These are phyloP conservation scores for Diceros bicornis DNA, from an alignment of 2,797 vertebrate species.

Conservation along the genomic window DNA sequence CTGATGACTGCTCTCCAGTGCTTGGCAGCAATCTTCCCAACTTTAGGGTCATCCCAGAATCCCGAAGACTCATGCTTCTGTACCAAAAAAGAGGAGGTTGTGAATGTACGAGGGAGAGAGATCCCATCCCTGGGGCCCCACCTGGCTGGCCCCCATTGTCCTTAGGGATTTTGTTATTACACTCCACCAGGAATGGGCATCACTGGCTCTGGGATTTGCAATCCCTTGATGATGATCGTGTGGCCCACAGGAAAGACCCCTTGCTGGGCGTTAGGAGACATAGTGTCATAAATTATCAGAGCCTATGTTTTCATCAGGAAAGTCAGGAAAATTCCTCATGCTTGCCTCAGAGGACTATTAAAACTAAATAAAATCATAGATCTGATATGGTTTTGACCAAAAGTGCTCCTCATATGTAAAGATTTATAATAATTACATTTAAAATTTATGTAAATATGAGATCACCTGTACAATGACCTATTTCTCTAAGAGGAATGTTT, in stretches of 20 bases:
- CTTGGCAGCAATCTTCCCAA: constrained; percentile 7
- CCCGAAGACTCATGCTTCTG: constrained; percentile 37
- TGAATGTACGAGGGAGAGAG: background rate
- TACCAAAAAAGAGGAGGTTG: background rate
- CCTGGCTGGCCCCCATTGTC: background rate
- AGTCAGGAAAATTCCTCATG: constrained; percentile 20
- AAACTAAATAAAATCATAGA: background rate
- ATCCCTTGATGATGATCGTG: background rate
- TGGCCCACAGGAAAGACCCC: background rate
- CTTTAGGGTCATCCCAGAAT: background rate
- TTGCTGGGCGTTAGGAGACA: background rate
- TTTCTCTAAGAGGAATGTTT: constrained; percentile 17
- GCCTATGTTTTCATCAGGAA: constrained; percentile 41
- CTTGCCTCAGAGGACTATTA: constrained; percentile 46
- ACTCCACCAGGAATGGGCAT: background rate
- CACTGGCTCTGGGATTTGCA: background rate
- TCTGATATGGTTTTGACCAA: background rate
- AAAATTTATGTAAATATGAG: background rate
- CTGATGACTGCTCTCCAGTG: constrained; percentile 1
- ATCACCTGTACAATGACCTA: background rate
- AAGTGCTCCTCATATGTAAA: background rate
- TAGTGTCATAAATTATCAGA: background rate
- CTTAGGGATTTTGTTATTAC: background rate
- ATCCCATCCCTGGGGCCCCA: background rate
- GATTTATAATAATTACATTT: background rate